phyloP scores from a whole-genome alignment of 30 jellyfish, hydroid and myxozoan species.

The Chironex yamaguchii region DNA sequence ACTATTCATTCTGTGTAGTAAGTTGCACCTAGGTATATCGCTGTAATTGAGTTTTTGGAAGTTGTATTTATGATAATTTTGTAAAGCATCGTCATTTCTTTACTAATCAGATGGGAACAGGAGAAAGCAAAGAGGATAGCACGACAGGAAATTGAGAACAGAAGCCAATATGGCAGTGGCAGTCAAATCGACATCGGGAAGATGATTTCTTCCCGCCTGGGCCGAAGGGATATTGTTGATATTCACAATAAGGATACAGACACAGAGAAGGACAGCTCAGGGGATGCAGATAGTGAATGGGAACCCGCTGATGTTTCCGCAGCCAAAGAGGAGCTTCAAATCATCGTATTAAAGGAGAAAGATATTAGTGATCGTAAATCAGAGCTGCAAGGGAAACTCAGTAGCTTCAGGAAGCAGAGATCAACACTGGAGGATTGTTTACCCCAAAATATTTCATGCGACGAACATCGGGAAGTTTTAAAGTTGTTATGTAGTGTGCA shows the following conservation, averaged over 20 bases:
- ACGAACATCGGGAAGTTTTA: slow-evolving; percentile 85
- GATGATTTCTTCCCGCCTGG: not conserved
- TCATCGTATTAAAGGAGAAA: slow-evolving; percentile 54
- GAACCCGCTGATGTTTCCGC: slow-evolving; percentile 97
- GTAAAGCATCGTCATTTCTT: not conserved
- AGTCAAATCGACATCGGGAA: not conserved
- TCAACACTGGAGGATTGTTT: slow-evolving; percentile 65
- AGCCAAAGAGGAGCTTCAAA: slow-evolving; percentile 89
- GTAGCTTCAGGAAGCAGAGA: slow-evolving; percentile 59
- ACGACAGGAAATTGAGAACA: slow-evolving; percentile 52
- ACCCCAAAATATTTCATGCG: slow-evolving; percentile 79
- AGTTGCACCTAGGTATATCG: too few species aligned
- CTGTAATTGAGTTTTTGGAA: too few species aligned
- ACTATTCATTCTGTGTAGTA: too few species aligned
- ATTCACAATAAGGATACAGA: slow-evolving; percentile 56
- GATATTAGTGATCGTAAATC: slow-evolving; percentile 71
- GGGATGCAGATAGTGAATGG: slow-evolving; percentile 80
- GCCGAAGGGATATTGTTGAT: slow-evolving; percentile 44
- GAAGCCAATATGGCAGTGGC: slow-evolving; percentile 9
- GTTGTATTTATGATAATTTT: not conserved
- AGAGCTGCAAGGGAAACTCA: slow-evolving; percentile 71
- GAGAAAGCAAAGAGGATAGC: slow-evolving; percentile 83
- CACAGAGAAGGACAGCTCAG: slow-evolving; percentile 60
- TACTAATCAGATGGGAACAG: slow-evolving; percentile 90
- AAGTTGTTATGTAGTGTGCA: slow-evolving; percentile 88